Base-by-base conservation (phyloP, 1,140 invertebrate species). In the Drosophila triauraria region DNA sequence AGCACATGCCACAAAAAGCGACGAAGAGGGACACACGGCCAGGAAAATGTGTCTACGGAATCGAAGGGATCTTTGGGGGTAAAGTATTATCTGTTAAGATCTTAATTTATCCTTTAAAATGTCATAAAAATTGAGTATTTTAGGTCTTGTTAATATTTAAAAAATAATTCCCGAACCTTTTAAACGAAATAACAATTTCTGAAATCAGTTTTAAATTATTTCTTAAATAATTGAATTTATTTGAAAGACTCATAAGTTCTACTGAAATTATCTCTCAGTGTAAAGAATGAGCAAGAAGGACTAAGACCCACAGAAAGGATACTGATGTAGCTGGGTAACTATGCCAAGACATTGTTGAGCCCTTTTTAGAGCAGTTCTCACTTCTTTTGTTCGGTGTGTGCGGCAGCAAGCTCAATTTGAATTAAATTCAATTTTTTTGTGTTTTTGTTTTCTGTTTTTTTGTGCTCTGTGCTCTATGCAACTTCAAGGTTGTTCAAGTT, bases 391-490 rank as follows among this genome's bases (percentile, higher is more conserved):
- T 78, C 67, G 62, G 35, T 54, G 35, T 54, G 47, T 35, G 60
- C 5, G 27, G 27, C 27, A 30, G 74, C 51, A 51, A 59, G 76
- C 80, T 88, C 84, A 84, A 84, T 87, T 87, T 88, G 80, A 84
- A 88, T 88, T 84, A 87, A 88, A 87, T 87, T 88, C 83, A 88
- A 87, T 87, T 83, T 83, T 79, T 72, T 67, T 74, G 32, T 56
- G 30, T 46, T 27, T 9, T 69, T 61, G 46, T 53, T 48, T 30
- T 38, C 50, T 35, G 6, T 20, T 32, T n/a, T 25, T 35, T 58
- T 35, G 13, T 83, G 44, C 20, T 51, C 15, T 13, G 17, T 13
- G 17, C 56, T 50, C 27, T 40, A 17, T 53, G 43, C 57, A 62
- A 53, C 56, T 88, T 84, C 83, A 87, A 87, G 84, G 84, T 88